Evolutionary conservation across 2,113 vertebrate genomes (phyloP).

Genomic region (Heterochromis multidens): DNA sequence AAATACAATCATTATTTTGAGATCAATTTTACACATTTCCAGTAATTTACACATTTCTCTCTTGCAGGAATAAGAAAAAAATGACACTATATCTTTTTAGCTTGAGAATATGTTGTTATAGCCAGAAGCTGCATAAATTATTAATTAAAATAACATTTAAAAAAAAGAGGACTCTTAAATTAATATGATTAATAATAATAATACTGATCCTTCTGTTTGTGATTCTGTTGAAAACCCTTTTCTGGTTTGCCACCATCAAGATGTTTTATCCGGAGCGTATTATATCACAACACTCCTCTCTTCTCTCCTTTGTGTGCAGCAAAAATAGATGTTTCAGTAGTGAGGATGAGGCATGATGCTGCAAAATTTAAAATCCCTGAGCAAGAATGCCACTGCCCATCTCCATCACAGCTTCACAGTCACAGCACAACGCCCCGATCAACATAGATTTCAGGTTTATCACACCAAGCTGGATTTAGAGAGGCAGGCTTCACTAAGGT

Average conservation of each 20-base stretch:
- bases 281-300: not conserved
- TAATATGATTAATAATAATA: not conserved
- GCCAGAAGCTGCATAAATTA: not conserved
- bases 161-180: not conserved
- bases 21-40: not conserved
- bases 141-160: not conserved
- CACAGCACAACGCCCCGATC: not conserved
- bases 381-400: not conserved
- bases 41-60: not conserved
- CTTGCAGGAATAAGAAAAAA: not conserved
- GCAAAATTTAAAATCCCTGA: constrained; percentile 30
- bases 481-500: not conserved
- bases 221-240: not conserved
- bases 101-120: not conserved
- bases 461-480: not conserved
- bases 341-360: constrained; percentile 31
- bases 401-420: not conserved
- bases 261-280: not conserved
- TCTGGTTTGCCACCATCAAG: not conserved
- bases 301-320: not conserved
- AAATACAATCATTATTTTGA: not conserved
- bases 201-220: not conserved
- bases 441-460: not conserved
- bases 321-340: constrained; percentile 23
- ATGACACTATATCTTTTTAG: not conserved